Evolutionary conservation across 1,140 invertebrate genomes (phyloP).

Genomic region (Protaetia brevitarsis): DNA sequence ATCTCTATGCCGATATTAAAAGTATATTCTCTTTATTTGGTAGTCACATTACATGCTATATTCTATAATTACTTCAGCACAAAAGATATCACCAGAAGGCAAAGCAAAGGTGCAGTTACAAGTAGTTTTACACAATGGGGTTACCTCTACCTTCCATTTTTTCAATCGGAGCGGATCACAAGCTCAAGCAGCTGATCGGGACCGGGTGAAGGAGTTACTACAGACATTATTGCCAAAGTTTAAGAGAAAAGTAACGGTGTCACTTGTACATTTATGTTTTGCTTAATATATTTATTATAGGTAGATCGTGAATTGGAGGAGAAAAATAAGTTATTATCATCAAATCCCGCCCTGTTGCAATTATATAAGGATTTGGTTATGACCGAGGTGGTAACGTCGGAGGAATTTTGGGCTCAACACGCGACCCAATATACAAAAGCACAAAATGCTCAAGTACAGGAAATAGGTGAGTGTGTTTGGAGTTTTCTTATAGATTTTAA

Average conservation of each 20-base stretch:
- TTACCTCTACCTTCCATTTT: conserved; percentile 97
- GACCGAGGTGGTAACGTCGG: conserved; percentile 87
- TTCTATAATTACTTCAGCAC: conserved; percentile 64
- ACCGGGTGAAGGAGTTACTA: conserved; percentile 90
- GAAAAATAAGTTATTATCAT: conserved; percentile 78
- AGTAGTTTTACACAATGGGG: conserved; percentile 90
- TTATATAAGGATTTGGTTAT: conserved; percentile 92
- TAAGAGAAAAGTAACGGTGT: conserved; percentile 80
- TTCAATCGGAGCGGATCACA: conserved; percentile 80
- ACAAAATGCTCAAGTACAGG: conserved; percentile 69
- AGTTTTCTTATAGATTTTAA: conserved; percentile 20
- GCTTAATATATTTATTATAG: conserved; percentile 27
- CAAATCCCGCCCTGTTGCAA: conserved; percentile 79
- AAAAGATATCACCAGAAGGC: conserved; percentile 97
- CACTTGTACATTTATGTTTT: conserved; percentile 19
- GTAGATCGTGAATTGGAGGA: conserved; percentile 91
- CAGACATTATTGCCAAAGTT: conserved; percentile 93
- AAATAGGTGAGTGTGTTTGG: conserved; percentile 67
- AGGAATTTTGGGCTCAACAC: conserved; percentile 95
- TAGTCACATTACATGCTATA: not conserved
- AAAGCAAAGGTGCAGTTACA: conserved; percentile 99
- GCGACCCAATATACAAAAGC: conserved; percentile 73
- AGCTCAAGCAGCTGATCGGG: conserved; percentile 84
- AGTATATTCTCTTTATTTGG: conserved; percentile 57
- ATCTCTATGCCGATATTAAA: conserved; percentile 95